Conservation (phyloP, 2,113 vertebrate genomes). For the Plecotus auritus region DNA sequence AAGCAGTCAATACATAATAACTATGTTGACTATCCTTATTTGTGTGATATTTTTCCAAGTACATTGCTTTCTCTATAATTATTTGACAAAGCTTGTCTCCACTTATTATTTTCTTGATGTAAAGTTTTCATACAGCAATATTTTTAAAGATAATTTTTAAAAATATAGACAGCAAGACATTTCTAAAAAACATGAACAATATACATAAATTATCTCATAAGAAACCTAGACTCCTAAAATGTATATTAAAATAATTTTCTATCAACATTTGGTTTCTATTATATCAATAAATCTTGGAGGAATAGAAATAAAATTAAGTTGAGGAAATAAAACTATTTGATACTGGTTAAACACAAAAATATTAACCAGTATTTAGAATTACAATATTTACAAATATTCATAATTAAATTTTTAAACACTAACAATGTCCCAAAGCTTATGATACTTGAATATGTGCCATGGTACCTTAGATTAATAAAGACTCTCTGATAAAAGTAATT, state of each 20-base stretch:
- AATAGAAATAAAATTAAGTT: neutral
- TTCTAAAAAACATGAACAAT: neutral
- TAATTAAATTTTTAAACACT: neutral
- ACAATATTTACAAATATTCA: neutral
- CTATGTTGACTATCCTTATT: neutral
- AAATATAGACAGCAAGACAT: neutral
- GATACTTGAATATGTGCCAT: neutral
- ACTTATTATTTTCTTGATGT: neutral
- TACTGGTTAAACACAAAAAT: neutral
- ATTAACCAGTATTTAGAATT: neutral
- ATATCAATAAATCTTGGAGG: neutral
- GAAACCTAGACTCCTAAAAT: neutral
- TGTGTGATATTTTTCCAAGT: neutral
- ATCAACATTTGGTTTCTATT: neutral
- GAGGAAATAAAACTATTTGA: neutral
- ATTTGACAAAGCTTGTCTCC: neutral
- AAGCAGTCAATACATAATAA: neutral
- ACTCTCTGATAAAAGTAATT: neutral
- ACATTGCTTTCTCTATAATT: neutral
- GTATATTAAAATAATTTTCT: neutral
- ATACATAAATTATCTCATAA: neutral
- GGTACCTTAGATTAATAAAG: neutral
- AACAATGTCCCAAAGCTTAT: neutral
- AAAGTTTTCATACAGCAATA: neutral
- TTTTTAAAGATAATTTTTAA: neutral